Evolutionary conservation across 1,140 invertebrate genomes (phyloP), one percentile per base, ranked within the genome.

Genomic region (Thalassaphorura encarpata): DNA sequence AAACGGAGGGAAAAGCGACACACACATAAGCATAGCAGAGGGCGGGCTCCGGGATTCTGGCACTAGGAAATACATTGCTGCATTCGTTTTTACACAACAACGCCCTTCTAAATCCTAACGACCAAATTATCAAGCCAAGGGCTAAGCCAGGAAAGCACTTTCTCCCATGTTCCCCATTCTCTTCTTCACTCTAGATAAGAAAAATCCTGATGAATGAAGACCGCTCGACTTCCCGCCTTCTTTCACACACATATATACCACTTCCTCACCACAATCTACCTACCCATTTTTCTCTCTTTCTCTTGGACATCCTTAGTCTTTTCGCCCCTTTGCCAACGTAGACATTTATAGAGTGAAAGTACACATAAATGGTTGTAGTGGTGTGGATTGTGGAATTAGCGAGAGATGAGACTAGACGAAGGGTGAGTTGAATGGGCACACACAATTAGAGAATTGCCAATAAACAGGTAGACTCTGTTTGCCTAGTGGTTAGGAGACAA

Each of bases 191-290:
- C 24, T 5, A 48, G 65, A 67, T 66, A 67, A 67, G 66, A 57
- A 57, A 61, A 67, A 67, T 63, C 66, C 66, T 67, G 66, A 67
- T 67, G 66, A 67, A 67, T 67, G 66, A 64, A 67, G 66, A 64
- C 66, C 60, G 65, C 62, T 54, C 60, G 64, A 60, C 65, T 66
- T 64, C 64, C 62, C 61, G 64, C 53, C 45, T 24, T 15, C 27
- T 33, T 29, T 15, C 26, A 31, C 26, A 29, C 23, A 51, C 47
- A 51, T 24, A 13, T 18, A 13, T 23, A 13, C 46, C 46, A 43
- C 6, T 43, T 11, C 21, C 8, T 8, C 33, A 8, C n/a, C 8
- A 8, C n/a, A 8, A 11, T n/a, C 33, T n/a, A 8, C n/a, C 33
- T 36, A 36, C n/a, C n/a, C 33, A 36, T 36, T n/a, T 11, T 11